Conservation (phyloP, 1,140 invertebrate species). For the Pseudomyrmex cubaensis region DNA sequence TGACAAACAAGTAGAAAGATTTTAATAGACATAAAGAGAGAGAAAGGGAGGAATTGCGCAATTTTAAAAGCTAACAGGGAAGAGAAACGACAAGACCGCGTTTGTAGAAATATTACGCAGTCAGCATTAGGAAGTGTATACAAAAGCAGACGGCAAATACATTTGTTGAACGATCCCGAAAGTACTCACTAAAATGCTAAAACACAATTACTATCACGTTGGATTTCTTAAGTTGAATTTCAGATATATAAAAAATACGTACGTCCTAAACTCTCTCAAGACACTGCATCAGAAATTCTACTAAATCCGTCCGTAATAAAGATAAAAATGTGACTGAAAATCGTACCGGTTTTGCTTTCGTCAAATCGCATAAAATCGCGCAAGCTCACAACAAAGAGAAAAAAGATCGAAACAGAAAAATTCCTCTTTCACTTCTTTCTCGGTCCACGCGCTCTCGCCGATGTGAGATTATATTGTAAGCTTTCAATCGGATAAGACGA, state of each 20-base stretch:
- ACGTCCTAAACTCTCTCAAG: background rate
- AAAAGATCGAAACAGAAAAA: background rate
- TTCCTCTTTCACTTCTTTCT: conserved; percentile 29
- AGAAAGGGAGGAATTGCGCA: background rate
- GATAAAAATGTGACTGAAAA: background rate
- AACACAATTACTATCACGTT: background rate
- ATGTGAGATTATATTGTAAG: conserved; percentile 62
- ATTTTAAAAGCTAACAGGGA: conserved; percentile 6
- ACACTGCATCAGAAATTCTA: background rate
- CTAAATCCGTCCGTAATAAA: background rate
- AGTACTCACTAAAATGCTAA: background rate
- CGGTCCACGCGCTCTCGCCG: conserved; percentile 20
- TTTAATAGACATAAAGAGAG: conserved; percentile 31
- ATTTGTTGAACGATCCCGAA: conserved; percentile 3
- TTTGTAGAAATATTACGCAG: background rate
- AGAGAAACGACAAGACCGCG: background rate
- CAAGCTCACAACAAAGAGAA: background rate
- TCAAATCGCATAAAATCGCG: conserved; percentile 29
- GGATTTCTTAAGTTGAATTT: no score
- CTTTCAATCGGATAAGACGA: conserved; percentile 45
- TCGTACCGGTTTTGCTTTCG: background rate
- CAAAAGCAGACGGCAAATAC: background rate
- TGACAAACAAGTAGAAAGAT: conserved; percentile 14
- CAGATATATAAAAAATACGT: no score
- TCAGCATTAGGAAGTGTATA: background rate